phyloP scores from a whole-genome alignment of 2,888 invertebrate genomes.

The Papilio elwesi region DNA sequence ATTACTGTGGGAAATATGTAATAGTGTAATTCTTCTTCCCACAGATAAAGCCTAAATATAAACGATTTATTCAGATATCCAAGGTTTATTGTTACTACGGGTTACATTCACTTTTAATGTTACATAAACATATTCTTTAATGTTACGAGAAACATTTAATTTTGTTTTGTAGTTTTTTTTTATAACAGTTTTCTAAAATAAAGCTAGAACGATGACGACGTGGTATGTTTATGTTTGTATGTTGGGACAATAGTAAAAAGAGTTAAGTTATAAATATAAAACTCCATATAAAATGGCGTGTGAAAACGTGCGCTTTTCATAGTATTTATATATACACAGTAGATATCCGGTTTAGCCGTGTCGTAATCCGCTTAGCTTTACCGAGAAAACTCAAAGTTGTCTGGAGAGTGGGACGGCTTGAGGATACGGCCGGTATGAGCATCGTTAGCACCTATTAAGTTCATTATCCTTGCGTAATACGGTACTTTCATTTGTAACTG shows the following conservation, averaged over 20 bases:
- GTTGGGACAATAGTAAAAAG: too few species aligned
- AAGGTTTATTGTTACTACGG: slow-evolving; percentile 17
- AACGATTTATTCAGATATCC: not conserved
- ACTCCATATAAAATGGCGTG: too few species aligned
- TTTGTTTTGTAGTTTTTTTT: slow-evolving; percentile 1
- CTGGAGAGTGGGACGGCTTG: slow-evolving; percentile 54
- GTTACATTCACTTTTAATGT: slow-evolving; percentile 22
- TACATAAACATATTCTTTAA: slow-evolving; percentile 14
- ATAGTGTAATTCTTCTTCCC: slow-evolving; percentile 21
- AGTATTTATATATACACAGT: too few species aligned
- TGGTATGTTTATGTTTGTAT: too few species aligned
- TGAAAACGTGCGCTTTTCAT: too few species aligned
- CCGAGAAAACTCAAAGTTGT: slow-evolving; percentile 55
- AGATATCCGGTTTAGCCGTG: slow-evolving; percentile 21
- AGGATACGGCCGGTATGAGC: slow-evolving; percentile 53
- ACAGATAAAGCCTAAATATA: slow-evolving; percentile 20
- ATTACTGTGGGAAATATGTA: slow-evolving; percentile 30
- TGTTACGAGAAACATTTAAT: slow-evolving; percentile 11
- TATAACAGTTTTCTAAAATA: not conserved
- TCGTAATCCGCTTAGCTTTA: slow-evolving; percentile 51
- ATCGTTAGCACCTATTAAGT: slow-evolving; percentile 20
- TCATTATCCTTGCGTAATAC: slow-evolving; percentile 19
- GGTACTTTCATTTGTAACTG: not conserved
- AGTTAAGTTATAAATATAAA: too few species aligned
- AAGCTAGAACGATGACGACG: not conserved